phyloP scores from a whole-genome alignment of 2,888 invertebrate genomes.

The Arenicola marina region DNA sequence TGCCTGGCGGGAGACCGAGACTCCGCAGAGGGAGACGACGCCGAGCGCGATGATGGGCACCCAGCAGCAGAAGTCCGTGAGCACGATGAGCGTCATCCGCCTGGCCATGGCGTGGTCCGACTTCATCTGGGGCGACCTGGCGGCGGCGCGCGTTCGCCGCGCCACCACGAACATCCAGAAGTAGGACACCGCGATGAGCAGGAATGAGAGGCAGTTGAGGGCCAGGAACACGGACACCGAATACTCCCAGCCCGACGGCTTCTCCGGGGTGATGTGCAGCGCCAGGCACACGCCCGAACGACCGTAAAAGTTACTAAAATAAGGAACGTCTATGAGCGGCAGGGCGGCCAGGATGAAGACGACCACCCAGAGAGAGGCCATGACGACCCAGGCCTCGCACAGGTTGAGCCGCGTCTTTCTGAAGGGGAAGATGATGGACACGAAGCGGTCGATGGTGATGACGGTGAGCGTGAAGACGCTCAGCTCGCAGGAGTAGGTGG shows the following conservation, averaged over 20 bases:
- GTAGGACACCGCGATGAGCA: constrained; percentile 63
- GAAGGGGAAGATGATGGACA: constrained; percentile 60
- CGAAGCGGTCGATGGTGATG: constrained; percentile 61
- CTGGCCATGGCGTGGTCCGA: constrained; percentile 63
- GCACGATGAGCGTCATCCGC: constrained; percentile 65
- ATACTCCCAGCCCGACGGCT: constrained; percentile 65
- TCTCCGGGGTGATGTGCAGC: constrained; percentile 64
- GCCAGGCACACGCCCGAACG: constrained; percentile 65
- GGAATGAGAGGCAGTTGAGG: constrained; percentile 63
- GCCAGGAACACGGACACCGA: constrained; percentile 65
- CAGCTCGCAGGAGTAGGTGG: constrained; percentile 61
- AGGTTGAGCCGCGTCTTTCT: constrained; percentile 44
- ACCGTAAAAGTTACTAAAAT: constrained; percentile 64
- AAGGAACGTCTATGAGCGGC: constrained; percentile 46
- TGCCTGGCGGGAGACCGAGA: constrained; percentile 23
- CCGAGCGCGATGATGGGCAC: constrained; percentile 65
- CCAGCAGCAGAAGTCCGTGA: constrained; percentile 66
- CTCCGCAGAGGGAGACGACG: constrained; percentile 62
- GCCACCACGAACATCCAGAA: constrained; percentile 65
- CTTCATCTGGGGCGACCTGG: constrained; percentile 47
- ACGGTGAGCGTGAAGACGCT: constrained; percentile 62
- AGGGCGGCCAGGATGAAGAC: constrained; percentile 44
- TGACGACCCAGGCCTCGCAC: constrained; percentile 45
- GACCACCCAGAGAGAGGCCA: constrained; percentile 48
- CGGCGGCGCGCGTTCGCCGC: constrained; percentile 62